These are phyloP conservation scores for Watersipora subatra DNA, from an alignment of 1,140 invertebrate genomes.

Conservation along the genomic window DNA sequence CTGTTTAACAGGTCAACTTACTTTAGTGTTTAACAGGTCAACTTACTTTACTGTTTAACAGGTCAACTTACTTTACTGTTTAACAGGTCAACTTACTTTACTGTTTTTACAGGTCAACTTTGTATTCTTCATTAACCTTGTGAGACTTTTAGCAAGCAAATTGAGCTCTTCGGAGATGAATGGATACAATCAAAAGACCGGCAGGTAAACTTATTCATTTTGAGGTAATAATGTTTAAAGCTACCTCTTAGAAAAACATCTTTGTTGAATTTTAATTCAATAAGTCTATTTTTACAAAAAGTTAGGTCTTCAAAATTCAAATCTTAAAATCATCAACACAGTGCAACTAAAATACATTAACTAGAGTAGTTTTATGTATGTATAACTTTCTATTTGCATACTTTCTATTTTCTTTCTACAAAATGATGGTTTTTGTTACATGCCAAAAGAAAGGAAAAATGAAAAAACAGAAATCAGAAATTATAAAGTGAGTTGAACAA, in stretches of 20 bases:
- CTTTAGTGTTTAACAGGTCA: no score
- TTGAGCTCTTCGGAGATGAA: constrained; percentile 45
- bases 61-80: no score
- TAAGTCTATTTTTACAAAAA: background rate
- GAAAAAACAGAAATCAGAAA: no score
- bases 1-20: no score
- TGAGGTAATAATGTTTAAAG: background rate
- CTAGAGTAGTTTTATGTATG: background rate
- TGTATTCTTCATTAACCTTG: constrained; percentile 57
- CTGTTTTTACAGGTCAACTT: constrained; percentile 52
- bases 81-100: background rate
- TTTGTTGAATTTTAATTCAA: background rate
- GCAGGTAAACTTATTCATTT: background rate
- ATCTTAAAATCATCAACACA: background rate
- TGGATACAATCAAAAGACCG: background rate
- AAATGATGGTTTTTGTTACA: no score
- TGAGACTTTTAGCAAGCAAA: constrained; percentile 56
- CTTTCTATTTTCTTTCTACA: no score
- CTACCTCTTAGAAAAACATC: background rate
- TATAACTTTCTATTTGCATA: no score
- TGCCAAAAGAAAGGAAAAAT: no score
- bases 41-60: no score
- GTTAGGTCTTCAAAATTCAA: no score
- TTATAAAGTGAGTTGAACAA: no score
- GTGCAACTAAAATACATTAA: background rate